Evolutionary conservation across 2,888 invertebrate species (phyloP), one percentile per base, ranked within the genome.

Genomic region (Uloborus plumipes): DNA sequence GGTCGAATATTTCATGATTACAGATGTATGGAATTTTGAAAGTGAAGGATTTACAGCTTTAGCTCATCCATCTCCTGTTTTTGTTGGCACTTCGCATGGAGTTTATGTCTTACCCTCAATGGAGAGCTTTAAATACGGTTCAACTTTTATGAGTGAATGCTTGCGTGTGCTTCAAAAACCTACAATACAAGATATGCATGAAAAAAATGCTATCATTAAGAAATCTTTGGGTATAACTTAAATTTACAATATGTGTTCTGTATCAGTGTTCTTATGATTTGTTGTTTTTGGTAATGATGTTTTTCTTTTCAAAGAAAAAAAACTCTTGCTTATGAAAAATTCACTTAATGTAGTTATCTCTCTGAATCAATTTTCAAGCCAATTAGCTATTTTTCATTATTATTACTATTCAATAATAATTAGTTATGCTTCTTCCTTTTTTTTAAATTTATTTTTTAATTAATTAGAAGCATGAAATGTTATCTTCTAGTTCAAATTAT

Each of bases 101-200:
- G 90, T 91, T 11, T 91, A 89, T 86, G 89, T 90, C 0, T 84
- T 90, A 18, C 85, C 86, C 2, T 22, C 65, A 31, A 70, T 59
- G 31, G 31, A 51, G 50, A 61, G 13, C 20, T 59, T 15, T n/a
- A 15, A 16, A 22, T n/a, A 47, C 39, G 53, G 67, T 26, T 86
- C 88, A 20, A 85, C 87, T 50, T 73, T 80, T 31, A 84, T 87
- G 49, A 85, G 86, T 55, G 84, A 87, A n/a, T 90, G 90, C 82
- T 53, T 87, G 14, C 87, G 88, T 80, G 90, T 90, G 6, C 86
- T 90, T 26, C 90, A 90, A 87, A 90, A 90, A 70, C 90, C 90
- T 1, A 85, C 88, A 26, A 84, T 87, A 26, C 86, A 87, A 67
- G 82, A 85, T 55, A 90, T 90, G 89, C 84, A 86, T 49, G 86